Conservation (phyloP, 2,113 vertebrate genomes). For the Xiphophorus couchianus region DNA sequence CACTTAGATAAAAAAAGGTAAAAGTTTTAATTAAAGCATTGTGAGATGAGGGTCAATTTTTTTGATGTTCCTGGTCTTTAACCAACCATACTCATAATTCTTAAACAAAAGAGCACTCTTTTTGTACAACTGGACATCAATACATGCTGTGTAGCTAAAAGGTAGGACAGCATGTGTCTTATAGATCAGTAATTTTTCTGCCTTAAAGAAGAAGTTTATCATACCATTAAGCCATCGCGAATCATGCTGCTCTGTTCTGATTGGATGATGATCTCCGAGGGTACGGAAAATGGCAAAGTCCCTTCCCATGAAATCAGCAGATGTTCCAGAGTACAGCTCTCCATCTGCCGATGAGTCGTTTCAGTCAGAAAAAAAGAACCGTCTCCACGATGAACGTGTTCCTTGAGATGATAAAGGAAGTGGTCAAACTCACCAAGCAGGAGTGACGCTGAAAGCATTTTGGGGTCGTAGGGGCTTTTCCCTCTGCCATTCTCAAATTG, state of each 20-base stretch:
- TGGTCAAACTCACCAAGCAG: constrained; percentile 86
- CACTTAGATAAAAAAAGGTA: no score
- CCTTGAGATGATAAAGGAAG: constrained; percentile 38
- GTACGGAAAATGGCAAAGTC: constrained; percentile 99
- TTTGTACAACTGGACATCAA: neutral
- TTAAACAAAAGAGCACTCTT: neutral
- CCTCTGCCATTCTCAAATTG: constrained; percentile 96
- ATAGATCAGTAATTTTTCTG: neutral
- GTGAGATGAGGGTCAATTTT: neutral
- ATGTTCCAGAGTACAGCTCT: constrained; percentile 96
- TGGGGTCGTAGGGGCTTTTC: constrained; percentile 98
- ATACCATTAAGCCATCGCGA: constrained; percentile 98
- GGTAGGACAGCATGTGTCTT: neutral
- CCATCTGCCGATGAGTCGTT: constrained; percentile 83
- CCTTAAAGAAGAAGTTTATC: neutral
- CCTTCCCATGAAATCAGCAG: constrained; percentile 98
- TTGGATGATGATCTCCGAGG: constrained; percentile 93
- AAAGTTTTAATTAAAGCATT: neutral
- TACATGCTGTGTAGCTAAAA: neutral
- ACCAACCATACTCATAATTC: neutral
- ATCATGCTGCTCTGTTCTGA: constrained; percentile 97
- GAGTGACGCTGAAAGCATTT: constrained; percentile 92
- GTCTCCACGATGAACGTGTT: constrained; percentile 10
- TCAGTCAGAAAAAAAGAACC: constrained; percentile 37
- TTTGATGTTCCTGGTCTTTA: neutral